These are phyloP conservation scores for Cyphomyrus discorhynchus DNA, from an alignment of 2,113 vertebrate species.

Conservation along the genomic window DNA sequence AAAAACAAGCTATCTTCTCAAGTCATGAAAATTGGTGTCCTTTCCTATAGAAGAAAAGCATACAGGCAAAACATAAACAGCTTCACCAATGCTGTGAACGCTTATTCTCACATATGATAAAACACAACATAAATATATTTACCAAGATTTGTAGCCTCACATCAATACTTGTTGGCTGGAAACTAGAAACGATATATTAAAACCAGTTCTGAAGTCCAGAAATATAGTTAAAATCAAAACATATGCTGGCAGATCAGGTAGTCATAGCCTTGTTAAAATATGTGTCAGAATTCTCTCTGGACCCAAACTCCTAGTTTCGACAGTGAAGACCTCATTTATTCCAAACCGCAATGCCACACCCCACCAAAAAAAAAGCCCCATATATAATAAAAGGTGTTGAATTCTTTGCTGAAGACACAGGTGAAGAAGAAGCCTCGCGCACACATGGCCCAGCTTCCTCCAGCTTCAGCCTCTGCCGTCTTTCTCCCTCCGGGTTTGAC, in stretches of 20 bases:
- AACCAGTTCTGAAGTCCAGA: background rate
- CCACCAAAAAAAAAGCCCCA: background rate
- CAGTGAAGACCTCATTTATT: background rate
- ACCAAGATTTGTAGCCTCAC: background rate
- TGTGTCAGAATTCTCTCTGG: background rate
- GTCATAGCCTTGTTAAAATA: background rate
- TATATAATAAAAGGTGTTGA: background rate
- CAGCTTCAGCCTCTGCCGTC: constrained; percentile 4
- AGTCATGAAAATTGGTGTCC: background rate
- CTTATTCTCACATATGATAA: background rate
- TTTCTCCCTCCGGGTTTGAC: constrained; percentile 16
- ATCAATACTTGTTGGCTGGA: background rate
- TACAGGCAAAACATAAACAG: background rate
- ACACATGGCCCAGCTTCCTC: background rate
- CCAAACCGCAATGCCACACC: background rate
- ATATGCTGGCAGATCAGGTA: background rate
- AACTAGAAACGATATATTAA: background rate
- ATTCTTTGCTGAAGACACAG: background rate
- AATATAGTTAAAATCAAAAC: background rate
- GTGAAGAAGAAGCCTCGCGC: background rate
- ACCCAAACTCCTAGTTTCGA: background rate
- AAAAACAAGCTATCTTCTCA: background rate
- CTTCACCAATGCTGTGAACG: background rate
- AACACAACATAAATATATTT: background rate
- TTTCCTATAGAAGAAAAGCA: background rate